Evolutionary conservation across 2,888 invertebrate species (phyloP), one percentile per base, ranked within the genome.

Genomic region (Pollenia labialis): DNA sequence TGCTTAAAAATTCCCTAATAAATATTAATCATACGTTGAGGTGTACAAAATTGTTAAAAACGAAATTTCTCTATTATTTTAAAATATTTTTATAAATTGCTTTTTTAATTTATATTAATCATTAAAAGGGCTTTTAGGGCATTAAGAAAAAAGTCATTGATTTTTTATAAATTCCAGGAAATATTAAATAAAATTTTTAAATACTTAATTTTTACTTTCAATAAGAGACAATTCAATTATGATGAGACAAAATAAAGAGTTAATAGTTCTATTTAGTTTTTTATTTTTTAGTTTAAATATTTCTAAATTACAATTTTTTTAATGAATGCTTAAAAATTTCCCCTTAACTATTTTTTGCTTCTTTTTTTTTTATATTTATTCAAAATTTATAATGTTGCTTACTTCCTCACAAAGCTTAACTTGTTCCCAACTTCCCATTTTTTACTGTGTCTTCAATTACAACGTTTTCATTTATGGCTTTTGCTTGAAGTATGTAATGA

Each of bases 401-500:
- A 72, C 54, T 74, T 66, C 48, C 56, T 18, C 52, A 54, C 32
- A 71, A 80, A 80, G 54, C 52, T 54, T 16, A 52, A 18, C 50
- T 64, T 54, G 23, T 54, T 23, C 18, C 10, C 46, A 23, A 23
- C 50, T 50, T 44, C 12, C 52, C 18, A n/a, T 10, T 40, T 14
- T 56, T 32, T 40, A 40, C 46, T 32, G 48, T 9, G n/a, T 60
- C 32, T 74, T 46, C 6, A n/a, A 72, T 66, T 14, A 80, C 14
- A 75, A 64, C 81, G 32, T 85, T 82, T 77, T 74, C 85, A 82
- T 74, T 82, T 81, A 85, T 85, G 74, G 74, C 74, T 82, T 81
- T 54, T 32, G 62, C 74, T 69, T 77, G 68, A 79, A 85, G 85
- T 74, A 64, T 82, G 62, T 69, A 81, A 79, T 79, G 69, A 82